phyloP scores from a whole-genome alignment of 1,140 invertebrate genomes.

The Akabosia matsudoensis region DNA sequence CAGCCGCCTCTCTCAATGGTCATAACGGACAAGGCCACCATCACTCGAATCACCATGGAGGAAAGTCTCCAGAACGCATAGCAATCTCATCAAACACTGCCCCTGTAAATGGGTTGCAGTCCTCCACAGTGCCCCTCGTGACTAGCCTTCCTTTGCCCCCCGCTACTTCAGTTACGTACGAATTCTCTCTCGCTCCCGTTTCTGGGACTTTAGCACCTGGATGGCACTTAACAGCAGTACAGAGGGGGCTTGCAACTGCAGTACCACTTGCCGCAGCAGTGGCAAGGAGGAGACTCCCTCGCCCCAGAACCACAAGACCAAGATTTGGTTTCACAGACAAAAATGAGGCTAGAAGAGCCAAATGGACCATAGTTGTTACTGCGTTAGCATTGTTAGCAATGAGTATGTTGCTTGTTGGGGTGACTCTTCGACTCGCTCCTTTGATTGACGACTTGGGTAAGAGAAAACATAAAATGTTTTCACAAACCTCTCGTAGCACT shows the following conservation, averaged over 20 bases:
- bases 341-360: slow-evolving; percentile 58
- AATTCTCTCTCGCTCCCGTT: slow-evolving; percentile 45
- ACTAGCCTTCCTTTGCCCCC: slow-evolving; percentile 44
- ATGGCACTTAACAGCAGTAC: slow-evolving; percentile 46
- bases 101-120: slow-evolving; percentile 26
- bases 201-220: slow-evolving; percentile 44
- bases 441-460: slow-evolving; percentile 90
- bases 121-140: slow-evolving; percentile 40
- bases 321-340: slow-evolving; percentile 46
- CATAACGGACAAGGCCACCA: background rate
- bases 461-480: slow-evolving; percentile 50
- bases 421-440: slow-evolving; percentile 82
- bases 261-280: slow-evolving; percentile 44
- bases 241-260: slow-evolving; percentile 44
- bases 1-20: slow-evolving; percentile 12
- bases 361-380: slow-evolving; percentile 83
- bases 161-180: slow-evolving; percentile 44
- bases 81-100: slow-evolving; percentile 22
- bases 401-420: slow-evolving; percentile 80
- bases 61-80: slow-evolving; percentile 2
- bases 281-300: slow-evolving; percentile 41
- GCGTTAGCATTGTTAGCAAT: slow-evolving; percentile 78
- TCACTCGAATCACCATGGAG: slow-evolving; percentile 10
- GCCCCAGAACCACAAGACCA: slow-evolving; percentile 38
- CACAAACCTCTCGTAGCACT: too few relatives aligned